A percentile compares a stretch with the other conserved stretches of the same genome.
phyloP scores from a whole-genome alignment of 2,888 invertebrate species.

The Malthinus seriepunctatus region DNA sequence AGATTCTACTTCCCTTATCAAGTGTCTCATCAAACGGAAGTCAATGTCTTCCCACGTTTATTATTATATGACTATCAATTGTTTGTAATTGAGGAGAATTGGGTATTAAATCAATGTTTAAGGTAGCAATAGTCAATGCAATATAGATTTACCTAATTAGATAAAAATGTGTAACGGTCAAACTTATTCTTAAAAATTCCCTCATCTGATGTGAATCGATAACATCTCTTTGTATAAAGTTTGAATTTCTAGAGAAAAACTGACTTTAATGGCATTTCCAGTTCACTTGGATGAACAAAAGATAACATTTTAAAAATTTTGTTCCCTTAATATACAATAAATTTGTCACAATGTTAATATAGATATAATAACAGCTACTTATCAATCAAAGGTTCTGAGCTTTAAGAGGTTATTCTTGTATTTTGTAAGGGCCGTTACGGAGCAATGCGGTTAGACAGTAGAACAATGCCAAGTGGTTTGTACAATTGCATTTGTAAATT shows the following conservation, averaged over 20 bases:
- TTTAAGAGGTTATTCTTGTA: constrained; percentile 32
- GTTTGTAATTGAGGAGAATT: constrained; percentile 22
- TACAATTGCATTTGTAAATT: constrained; percentile 26
- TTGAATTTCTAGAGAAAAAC: constrained; percentile 36
- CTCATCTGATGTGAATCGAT: constrained; percentile 28
- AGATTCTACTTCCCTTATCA: constrained; percentile 34
- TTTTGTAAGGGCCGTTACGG: constrained; percentile 29
- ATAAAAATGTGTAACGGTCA: background rate
- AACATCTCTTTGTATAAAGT: constrained; percentile 34
- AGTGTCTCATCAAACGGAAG: constrained; percentile 45
- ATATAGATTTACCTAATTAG: background rate
- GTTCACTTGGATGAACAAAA: constrained; percentile 24
- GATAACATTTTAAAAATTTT: constrained; percentile 35
- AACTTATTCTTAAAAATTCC: background rate
- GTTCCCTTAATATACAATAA: constrained; percentile 43
- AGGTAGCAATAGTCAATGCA: background rate
- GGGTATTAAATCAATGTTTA: background rate
- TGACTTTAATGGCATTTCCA: constrained; percentile 38
- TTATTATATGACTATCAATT: constrained; percentile 37
- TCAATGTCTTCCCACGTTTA: constrained; percentile 50
- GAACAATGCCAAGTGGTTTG: constrained; percentile 32
- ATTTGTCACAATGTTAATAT: constrained; percentile 42
- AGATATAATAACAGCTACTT: constrained; percentile 42
- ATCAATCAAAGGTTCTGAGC: constrained; percentile 25
- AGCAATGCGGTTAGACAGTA: constrained; percentile 32